Evolutionary conservation across 1,140 invertebrate species (phyloP), one percentile per base, ranked within the genome.

Genomic region (Bombus balteatus): DNA sequence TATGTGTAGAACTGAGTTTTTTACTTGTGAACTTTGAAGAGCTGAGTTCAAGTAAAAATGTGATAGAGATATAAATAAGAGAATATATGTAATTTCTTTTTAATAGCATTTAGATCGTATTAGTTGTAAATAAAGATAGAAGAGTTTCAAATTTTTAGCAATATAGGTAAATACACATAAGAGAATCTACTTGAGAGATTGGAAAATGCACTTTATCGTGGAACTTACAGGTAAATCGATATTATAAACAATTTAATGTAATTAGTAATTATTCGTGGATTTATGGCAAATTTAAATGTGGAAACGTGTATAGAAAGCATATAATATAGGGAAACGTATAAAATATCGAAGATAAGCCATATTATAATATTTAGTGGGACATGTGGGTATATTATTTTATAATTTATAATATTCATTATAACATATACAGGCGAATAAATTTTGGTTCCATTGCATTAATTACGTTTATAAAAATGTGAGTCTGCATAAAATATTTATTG

Each of bases 1-100:
- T 18, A 53, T 28, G 4, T 5, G 18, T 6, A 12, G 15, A 32
- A 18, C n/a, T 37, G 28, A 86, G 62, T 37, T 41, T 59, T n/a
- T 25, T 8, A 39, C 15, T 1, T 18, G 0, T 32, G 0, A 32
- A n/a, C 2, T 32, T 3, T 13, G 0, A 43, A 6, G 1, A 1
- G 8, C 9, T 3, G 5, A 9, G 13, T 15, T 4, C 28, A 18
- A 72, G 13, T 72, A 3, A 43, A 43, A 43, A 72, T n/a, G 0
- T 43, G 15, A 1, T 3, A 72, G 28, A 43, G 6, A 43, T 72
- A n/a, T n/a, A 9, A 43, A 43, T 43, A 41, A 12, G 0, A 41
- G 6, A 41, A 72, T n/a, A 43, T 41, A 72, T 41, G 13, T 43
- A 43, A 13, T 39, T 13, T 4, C 25, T 18, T n/a, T 41, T 15